phyloP scores from a whole-genome alignment of 2,113 vertebrate genomes.

The Cephalophus harveyi region DNA sequence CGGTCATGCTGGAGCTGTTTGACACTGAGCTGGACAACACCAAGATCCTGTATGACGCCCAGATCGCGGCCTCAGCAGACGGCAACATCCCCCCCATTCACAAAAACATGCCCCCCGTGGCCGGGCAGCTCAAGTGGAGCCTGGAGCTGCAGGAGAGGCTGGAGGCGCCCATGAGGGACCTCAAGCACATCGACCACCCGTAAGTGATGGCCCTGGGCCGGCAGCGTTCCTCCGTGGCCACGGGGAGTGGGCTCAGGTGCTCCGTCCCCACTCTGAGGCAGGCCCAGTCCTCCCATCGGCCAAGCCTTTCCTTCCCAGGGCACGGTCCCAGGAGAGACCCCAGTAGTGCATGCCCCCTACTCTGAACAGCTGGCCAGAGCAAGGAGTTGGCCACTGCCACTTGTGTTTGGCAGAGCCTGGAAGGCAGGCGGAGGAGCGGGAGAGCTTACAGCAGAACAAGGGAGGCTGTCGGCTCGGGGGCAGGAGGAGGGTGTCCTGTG shows the following conservation, averaged over 20 bases:
- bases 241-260: rapidly evolving
- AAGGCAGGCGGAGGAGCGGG: rapidly evolving
- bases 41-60: constrained; percentile 77
- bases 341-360: rapidly evolving
- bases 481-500: background rate
- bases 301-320: background rate
- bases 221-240: rapidly evolving
- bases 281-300: rapidly evolving
- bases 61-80: rapidly evolving
- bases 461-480: background rate
- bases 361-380: background rate
- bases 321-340: background rate
- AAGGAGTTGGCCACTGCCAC: rapidly evolving
- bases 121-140: constrained; percentile 81
- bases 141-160: constrained; percentile 83
- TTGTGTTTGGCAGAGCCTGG: rapidly evolving
- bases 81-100: background rate
- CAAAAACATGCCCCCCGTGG: constrained; percentile 81
- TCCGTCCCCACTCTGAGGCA: rapidly evolving
- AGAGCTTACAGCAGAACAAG: rapidly evolving
- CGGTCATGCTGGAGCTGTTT: constrained; percentile 77
- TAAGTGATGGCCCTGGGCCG: constrained; percentile 55
- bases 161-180: constrained; percentile 62
- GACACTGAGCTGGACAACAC: constrained; percentile 76
- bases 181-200: constrained; percentile 77